phyloP scores from a whole-genome alignment of 1,140 invertebrate genomes.

The Drosophila pectinifera region DNA sequence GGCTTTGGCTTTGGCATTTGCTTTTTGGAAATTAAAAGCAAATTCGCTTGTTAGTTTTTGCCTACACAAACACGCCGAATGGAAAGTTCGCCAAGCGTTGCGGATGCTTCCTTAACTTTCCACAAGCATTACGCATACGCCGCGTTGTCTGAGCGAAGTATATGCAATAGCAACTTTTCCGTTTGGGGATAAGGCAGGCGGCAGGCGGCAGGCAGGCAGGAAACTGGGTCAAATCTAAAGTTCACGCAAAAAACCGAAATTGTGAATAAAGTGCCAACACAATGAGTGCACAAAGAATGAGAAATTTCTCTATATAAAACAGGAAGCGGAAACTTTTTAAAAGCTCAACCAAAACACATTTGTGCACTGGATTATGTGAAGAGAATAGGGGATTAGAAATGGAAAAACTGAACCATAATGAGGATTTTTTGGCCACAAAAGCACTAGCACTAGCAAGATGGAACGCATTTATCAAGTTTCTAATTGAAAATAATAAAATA shows the following conservation, averaged over 20 bases:
- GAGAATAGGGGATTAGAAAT: slow-evolving; percentile 48
- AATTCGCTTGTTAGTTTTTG: slow-evolving; percentile 63
- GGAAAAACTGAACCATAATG: slow-evolving; percentile 37
- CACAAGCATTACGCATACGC: slow-evolving; percentile 72
- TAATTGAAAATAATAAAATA: slow-evolving; percentile 49
- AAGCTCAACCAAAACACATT: slow-evolving; percentile 40
- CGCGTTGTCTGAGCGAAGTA: slow-evolving; percentile 55
- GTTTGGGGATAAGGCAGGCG: slow-evolving; percentile 5
- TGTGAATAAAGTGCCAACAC: slow-evolving; percentile 52
- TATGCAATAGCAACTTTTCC: slow-evolving; percentile 28
- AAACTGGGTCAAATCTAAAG: slow-evolving; percentile 50
- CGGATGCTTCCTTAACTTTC: slow-evolving; percentile 46
- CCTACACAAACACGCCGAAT: slow-evolving; percentile 2
- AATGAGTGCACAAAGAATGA: slow-evolving; percentile 33
- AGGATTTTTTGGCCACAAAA: slow-evolving; percentile 54
- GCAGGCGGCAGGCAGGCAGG: neutral
- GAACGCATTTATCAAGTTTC: slow-evolving; percentile 64
- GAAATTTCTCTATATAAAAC: slow-evolving; percentile 40
- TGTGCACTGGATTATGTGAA: slow-evolving; percentile 18
- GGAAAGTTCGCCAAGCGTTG: slow-evolving; percentile 36
- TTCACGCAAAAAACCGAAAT: slow-evolving; percentile 28
- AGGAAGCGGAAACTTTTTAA: slow-evolving; percentile 58
- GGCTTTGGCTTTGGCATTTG: slow-evolving; percentile 8
- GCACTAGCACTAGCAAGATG: slow-evolving; percentile 35
- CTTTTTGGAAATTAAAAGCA: slow-evolving; percentile 68